Base-by-base conservation (phyloP, 2,797 vertebrate genomes). In the Gambelia wislizenii region DNA sequence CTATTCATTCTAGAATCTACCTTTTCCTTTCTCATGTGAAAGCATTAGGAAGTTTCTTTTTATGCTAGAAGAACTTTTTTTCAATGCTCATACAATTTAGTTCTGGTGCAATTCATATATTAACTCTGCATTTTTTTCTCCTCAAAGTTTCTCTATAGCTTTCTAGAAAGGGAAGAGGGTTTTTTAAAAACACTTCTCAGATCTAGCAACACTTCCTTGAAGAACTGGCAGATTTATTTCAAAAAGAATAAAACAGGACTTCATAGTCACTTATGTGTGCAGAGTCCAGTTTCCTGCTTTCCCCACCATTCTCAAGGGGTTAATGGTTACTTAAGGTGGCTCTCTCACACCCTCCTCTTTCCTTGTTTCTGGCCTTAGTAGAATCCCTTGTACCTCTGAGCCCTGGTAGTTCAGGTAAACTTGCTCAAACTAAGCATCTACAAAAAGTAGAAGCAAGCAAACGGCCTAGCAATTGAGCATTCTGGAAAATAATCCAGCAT, bases 211-310 rank as follows among this genome's bases (percentile, higher is more conserved):
- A 0, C 72, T 25, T 64, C 78, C 90, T 69, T 0, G 89, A 86
- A 36, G 89, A 90, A 47, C 88, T 85, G 12, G 79, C 84, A 22
- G 0, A 0, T 33, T 94, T 93, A 88, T 93, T 90, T 79, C 87
- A 94, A 92, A 93, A 91, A 69, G 94, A 94, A 93, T 91, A 83
- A 91, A 92, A 89, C 91, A 94, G 94, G 91, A 94, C 94, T 95
- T 95, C 93, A 81, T 90, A 95, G 95, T 91, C 93, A 91, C 93
- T 95, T 94, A 92, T 96, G 92, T 93, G 47, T 1, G 89, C 92
- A 90, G 56, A 67, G 86, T 93, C 36, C 92, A 93, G 90, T 83
- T 95, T 92, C 92, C 91, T 92, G 92, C 93, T 81, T 95, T 91
- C 88, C 83, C 52, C 92, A 95, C 91, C 92, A 92, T 91, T 91